Evolutionary conservation across 2,797 vertebrate species (phyloP).

Genomic region (Mus minutoides): DNA sequence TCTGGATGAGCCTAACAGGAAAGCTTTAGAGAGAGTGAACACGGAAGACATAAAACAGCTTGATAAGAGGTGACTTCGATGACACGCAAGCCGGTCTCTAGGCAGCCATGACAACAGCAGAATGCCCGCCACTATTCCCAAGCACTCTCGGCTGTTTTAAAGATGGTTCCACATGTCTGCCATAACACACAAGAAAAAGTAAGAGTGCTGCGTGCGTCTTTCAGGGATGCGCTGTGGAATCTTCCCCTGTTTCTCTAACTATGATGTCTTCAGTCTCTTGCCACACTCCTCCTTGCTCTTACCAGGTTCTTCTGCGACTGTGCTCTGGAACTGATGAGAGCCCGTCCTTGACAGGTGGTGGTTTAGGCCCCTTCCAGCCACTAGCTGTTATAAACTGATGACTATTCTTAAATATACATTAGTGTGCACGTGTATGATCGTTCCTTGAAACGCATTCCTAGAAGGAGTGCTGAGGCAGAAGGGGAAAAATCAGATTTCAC

Average conservation of each 20-base stretch:
- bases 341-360: not conserved
- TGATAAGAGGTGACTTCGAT: not conserved
- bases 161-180: not conserved
- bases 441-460: not conserved
- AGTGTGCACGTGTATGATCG: not conserved
- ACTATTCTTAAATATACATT: not conserved
- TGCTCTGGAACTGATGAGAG: not conserved
- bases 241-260: not conserved
- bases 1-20: conserved; percentile 3
- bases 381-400: not conserved
- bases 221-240: not conserved
- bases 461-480: not conserved
- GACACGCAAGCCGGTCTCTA: not conserved
- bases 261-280: not conserved
- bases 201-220: not conserved
- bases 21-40: not conserved
- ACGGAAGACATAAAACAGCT: not conserved
- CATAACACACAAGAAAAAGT: not conserved
- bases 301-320: not conserved
- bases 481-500: not conserved
- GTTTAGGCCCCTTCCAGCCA: not conserved
- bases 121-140: not conserved
- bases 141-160: not conserved
- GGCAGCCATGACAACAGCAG: not conserved
- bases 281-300: not conserved